phyloP scores from a whole-genome alignment of 2,797 vertebrate species.

The Dendrocincla tyrannina region DNA sequence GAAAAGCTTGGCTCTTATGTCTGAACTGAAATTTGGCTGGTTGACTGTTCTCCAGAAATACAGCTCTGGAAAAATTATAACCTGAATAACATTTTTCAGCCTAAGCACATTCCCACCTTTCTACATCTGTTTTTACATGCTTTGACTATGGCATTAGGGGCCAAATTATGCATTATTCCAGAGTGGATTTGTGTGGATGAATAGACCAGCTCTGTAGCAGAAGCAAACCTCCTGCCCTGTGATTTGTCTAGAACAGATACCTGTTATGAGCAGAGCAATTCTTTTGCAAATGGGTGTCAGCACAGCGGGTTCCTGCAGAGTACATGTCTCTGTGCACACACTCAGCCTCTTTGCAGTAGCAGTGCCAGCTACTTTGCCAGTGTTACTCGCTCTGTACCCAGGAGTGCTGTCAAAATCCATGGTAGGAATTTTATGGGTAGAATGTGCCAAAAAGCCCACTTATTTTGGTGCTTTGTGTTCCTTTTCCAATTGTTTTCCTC shows the following conservation, averaged over 20 bases:
- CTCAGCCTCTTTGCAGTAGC: rapidly evolving
- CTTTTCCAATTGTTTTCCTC: slow-evolving; percentile 14
- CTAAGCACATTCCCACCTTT: slow-evolving; percentile 58
- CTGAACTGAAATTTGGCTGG: neutral
- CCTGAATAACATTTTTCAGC: slow-evolving; percentile 9
- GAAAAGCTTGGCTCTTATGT: slow-evolving; percentile 3
- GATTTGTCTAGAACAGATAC: neutral
- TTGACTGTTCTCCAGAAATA: slow-evolving; percentile 28
- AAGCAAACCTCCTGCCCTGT: neutral
- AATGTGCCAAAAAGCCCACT: neutral
- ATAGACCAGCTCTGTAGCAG: neutral
- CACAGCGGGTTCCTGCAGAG: neutral
- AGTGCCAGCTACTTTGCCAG: neutral
- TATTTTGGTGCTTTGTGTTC: slow-evolving; percentile 45
- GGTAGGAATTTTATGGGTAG: neutral
- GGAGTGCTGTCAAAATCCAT: neutral
- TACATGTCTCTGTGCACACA: neutral
- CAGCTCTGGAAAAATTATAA: slow-evolving; percentile 41
- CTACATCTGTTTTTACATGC: slow-evolving; percentile 45
- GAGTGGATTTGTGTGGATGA: neutral
- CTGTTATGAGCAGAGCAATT: neutral
- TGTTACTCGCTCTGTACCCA: neutral
- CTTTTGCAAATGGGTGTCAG: neutral
- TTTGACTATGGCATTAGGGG: neutral
- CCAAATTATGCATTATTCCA: slow-evolving; percentile 1